phyloP scores from a whole-genome alignment of 1,140 invertebrate species.

The Zaprionus vittiger region DNA sequence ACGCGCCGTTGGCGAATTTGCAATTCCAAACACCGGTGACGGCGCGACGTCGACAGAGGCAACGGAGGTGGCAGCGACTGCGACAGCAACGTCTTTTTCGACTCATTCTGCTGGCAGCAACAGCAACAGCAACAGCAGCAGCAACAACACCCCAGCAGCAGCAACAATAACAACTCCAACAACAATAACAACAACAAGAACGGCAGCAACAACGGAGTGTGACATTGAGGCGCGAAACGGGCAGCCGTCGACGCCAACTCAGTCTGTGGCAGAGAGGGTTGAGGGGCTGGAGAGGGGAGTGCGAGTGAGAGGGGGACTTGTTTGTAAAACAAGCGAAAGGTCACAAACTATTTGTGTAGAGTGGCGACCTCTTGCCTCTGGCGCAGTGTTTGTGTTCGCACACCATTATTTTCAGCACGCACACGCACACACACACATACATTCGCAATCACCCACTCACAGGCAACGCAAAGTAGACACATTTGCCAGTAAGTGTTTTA shows the following conservation, averaged over 20 bases:
- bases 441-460: slow-evolving; percentile 20
- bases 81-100: slow-evolving; percentile 34
- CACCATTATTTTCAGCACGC: slow-evolving; percentile 57
- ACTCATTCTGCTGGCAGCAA: slow-evolving; percentile 17
- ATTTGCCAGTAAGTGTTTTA: slow-evolving; percentile 75
- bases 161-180: slow-evolving; percentile 15
- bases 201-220: slow-evolving; percentile 41
- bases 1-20: slow-evolving; percentile 72
- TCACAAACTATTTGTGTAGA: slow-evolving; percentile 81
- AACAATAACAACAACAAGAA: slow-evolving; percentile 9
- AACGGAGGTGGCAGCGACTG: neutral
- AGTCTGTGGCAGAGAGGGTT: neutral
- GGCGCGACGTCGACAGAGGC: slow-evolving; percentile 37
- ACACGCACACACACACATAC: slow-evolving; percentile 38
- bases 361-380: slow-evolving; percentile 65
- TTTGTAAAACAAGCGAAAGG: slow-evolving; percentile 80
- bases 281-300: neutral
- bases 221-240: slow-evolving; percentile 71
- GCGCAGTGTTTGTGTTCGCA: slow-evolving; percentile 59
- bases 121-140: neutral
- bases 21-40: slow-evolving; percentile 72
- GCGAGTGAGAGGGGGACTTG: slow-evolving; percentile 55
- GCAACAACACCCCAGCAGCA: slow-evolving; percentile 16
- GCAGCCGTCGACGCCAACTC: slow-evolving; percentile 51
- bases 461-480: slow-evolving; percentile 54